Conservation (phyloP, 1,140 invertebrate genomes). For the Heliconius hermathena region DNA sequence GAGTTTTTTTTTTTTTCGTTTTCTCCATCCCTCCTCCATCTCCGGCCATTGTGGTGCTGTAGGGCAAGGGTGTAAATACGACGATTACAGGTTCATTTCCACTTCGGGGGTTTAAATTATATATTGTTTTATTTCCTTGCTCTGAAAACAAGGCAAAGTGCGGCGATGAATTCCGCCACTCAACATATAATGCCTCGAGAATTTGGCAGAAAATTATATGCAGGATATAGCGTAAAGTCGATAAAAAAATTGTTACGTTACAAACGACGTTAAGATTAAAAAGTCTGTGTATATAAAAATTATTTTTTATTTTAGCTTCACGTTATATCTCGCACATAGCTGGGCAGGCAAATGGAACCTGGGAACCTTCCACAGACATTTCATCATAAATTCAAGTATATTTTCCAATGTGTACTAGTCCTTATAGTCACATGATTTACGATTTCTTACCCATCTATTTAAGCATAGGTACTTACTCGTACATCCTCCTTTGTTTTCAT, state of each 20-base stretch:
- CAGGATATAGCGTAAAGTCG: no score
- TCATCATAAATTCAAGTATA: background rate
- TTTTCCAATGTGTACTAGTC: background rate
- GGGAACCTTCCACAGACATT: no score
- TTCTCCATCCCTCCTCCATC: no score
- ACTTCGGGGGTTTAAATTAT: background rate
- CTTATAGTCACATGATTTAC: background rate
- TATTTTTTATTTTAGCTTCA: no score
- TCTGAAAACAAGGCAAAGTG: background rate
- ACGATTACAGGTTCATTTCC: background rate
- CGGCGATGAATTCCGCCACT: background rate
- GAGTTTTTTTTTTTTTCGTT: background rate
- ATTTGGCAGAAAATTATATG: background rate
- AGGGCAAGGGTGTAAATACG: no score
- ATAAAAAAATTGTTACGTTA: no score
- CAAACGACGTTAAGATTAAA: no score
- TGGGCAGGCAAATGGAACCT: no score
- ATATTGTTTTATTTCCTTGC: background rate
- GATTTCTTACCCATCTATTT: constrained; percentile 9
- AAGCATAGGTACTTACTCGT: background rate
- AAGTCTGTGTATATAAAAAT: no score
- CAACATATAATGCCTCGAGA: background rate
- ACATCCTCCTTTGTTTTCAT: background rate
- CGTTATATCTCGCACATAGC: no score
- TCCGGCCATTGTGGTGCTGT: no score